Evolutionary conservation across 2,113 vertebrate genomes (phyloP).

Genomic region (Equus quagga): DNA sequence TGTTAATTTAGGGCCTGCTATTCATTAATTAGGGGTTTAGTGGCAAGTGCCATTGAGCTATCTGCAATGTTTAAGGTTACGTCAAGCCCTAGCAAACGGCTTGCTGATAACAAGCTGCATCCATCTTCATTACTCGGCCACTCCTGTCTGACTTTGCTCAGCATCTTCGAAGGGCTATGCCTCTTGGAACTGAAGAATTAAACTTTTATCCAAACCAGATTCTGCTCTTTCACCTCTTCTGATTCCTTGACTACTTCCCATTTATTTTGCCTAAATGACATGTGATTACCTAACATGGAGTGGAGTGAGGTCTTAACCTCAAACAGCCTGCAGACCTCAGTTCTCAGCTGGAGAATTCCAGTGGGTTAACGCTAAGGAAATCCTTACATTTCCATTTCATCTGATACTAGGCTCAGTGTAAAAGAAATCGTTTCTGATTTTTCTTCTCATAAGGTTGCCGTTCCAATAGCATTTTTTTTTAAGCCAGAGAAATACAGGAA

Average conservation of each 20-base stretch:
- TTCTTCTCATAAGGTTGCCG: conserved; percentile 85
- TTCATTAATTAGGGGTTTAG: conserved; percentile 98
- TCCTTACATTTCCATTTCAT: conserved; percentile 86
- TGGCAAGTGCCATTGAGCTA: conserved; percentile 95
- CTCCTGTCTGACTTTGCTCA: conserved; percentile 93
- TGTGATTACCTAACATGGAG: conserved; percentile 91
- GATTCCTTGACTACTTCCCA: conserved; percentile 92
- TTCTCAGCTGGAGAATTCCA: conserved; percentile 79
- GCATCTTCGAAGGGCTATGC: conserved; percentile 92
- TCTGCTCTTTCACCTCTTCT: conserved; percentile 96
- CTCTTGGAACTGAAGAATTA: conserved; percentile 93
- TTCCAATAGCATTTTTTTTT: conserved; percentile 84
- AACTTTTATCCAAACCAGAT: conserved; percentile 95
- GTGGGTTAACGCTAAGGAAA: conserved; percentile 84
- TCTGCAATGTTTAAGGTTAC: conserved; percentile 98
- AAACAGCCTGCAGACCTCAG: conserved; percentile 83
- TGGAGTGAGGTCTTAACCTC: conserved; percentile 86
- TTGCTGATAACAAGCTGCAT: conserved; percentile 97
- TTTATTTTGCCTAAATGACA: conserved; percentile 94
- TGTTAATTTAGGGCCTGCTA: conserved; percentile 92
- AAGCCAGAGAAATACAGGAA: conserved; percentile 88
- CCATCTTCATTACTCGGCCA: conserved; percentile 98
- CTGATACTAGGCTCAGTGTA: conserved; percentile 81
- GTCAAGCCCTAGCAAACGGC: conserved; percentile 96
- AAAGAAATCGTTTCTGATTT: conserved; percentile 85